Evolutionary conservation across 23 tunicate species (phyloP), one percentile per base, ranked within the genome.

Genomic region (Oikopleura dioica): DNA sequence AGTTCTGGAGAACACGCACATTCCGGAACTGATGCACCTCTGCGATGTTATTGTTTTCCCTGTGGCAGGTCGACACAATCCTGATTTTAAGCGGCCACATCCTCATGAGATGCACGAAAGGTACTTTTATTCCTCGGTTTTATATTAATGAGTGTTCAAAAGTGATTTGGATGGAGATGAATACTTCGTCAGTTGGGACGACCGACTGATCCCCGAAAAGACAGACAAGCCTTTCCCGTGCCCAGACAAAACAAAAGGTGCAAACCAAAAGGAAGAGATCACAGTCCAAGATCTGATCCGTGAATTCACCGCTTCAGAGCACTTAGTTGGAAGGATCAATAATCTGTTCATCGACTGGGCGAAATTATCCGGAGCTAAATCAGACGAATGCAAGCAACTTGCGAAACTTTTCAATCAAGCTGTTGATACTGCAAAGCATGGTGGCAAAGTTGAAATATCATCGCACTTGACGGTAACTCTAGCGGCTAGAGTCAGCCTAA

Each of bases 131-230:
- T n/a, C n/a, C n/a, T n/a, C n/a, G n/a, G n/a, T n/a, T n/a, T n/a
- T n/a, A n/a, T n/a, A n/a, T n/a, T n/a, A n/a, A n/a, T n/a, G n/a
- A n/a, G n/a, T n/a, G n/a, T n/a, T n/a, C 16, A 9, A 44, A 2
- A 63, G 72, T 63, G 72, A 63, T 28, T 28, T 63, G 29, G 72
- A 63, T 28, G 72, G 72, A 16, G 72, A 63, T 63, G 72, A 63
- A 28, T 63, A 63, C 26, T 63, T 63, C 26, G 72, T 63, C 72
- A 12, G 72, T 28, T 63, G 72, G 72, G 72, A 63, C 26, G 30
- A 63, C 16, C 16, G 33, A 21, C 33, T 63, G 33, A 28, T 63
- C 26, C 72, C 72, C 2, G 26, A 63, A 63, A 63, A 63, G 26
- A 31, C 16, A 28, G 26, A 24, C 30, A 63, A 23, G 29, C 72